A percentile compares a stretch with the other conserved stretches of the same genome.
Conservation (phyloP, 2,113 vertebrate genomes). For the Gnathonemus longibarbis region DNA sequence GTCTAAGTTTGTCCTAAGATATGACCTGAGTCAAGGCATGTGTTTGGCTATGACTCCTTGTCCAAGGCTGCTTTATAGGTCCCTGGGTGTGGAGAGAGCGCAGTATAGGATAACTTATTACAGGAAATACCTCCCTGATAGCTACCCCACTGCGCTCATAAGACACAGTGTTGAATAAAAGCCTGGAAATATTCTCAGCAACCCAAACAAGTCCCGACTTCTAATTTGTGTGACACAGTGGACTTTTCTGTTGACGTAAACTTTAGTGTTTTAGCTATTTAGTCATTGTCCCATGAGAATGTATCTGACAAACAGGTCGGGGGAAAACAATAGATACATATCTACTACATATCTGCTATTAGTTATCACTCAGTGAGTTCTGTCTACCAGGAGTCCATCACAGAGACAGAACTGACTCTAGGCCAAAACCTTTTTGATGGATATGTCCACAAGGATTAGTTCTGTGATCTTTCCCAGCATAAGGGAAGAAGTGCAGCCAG, state of each 20-base stretch:
- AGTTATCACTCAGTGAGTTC: not conserved
- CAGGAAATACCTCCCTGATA: constrained; percentile 19
- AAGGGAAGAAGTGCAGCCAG: not conserved
- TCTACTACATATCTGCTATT: not conserved
- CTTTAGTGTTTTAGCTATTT: not conserved
- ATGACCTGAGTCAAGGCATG: constrained; percentile 7
- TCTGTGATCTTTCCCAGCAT: not conserved
- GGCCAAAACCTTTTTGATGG: not conserved
- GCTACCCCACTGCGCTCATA: constrained; percentile 14
- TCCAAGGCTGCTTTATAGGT: constrained; percentile 40
- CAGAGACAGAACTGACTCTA: not conserved
- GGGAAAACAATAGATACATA: not conserved
- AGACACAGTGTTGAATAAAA: constrained; percentile 10
- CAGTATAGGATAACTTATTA: constrained; percentile 14
- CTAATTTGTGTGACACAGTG: constrained; percentile 8
- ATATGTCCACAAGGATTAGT: not conserved
- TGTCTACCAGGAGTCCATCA: not conserved
- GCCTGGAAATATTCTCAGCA: constrained; percentile 17
- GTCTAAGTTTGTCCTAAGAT: not conserved
- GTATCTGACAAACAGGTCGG: not conserved
- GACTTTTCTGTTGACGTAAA: constrained; percentile 3
- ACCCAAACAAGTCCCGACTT: constrained; percentile 6
- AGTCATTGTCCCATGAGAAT: too few species aligned
- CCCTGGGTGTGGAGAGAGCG: constrained; percentile 31
- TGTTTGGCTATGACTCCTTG: constrained; percentile 27